Percentiles rank a stretch among this genome's conserved stretches.
Conservation (phyloP, 2,113 vertebrate genomes). For the Ploceus nigricollis region DNA sequence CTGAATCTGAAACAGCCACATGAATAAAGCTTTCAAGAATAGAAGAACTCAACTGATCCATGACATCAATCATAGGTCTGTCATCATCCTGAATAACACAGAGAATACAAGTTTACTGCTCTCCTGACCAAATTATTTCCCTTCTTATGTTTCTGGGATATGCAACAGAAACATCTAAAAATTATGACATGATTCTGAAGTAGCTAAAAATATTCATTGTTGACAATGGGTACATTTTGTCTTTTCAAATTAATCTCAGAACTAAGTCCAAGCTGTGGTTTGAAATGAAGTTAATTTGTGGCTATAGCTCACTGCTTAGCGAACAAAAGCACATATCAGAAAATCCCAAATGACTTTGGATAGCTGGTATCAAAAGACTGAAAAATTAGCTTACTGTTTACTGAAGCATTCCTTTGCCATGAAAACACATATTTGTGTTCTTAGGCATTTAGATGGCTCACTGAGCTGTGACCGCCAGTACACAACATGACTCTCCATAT, state of each 20-base stretch:
- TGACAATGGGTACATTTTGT: background rate
- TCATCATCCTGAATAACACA: constrained; percentile 86
- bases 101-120: background rate
- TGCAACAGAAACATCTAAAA: background rate
- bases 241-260: background rate
- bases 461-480: background rate
- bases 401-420: constrained; percentile 13
- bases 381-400: constrained; percentile 18
- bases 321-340: constrained; percentile 17
- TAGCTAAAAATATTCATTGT: background rate
- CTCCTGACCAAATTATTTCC: background rate
- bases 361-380: constrained; percentile 16
- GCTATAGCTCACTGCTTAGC: background rate
- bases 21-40: constrained; percentile 97
- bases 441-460: constrained; percentile 20
- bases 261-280: background rate
- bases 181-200: background rate
- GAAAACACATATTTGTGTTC: constrained; percentile 49
- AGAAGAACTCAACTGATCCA: constrained; percentile 96
- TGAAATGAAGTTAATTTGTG: constrained; percentile 24
- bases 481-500: background rate
- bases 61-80: constrained; percentile 96
- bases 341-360: constrained; percentile 33
- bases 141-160: background rate
- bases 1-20: constrained; percentile 92